Base-by-base conservation (phyloP, 2,113 vertebrate species). In the Myrmecobius fasciatus region DNA sequence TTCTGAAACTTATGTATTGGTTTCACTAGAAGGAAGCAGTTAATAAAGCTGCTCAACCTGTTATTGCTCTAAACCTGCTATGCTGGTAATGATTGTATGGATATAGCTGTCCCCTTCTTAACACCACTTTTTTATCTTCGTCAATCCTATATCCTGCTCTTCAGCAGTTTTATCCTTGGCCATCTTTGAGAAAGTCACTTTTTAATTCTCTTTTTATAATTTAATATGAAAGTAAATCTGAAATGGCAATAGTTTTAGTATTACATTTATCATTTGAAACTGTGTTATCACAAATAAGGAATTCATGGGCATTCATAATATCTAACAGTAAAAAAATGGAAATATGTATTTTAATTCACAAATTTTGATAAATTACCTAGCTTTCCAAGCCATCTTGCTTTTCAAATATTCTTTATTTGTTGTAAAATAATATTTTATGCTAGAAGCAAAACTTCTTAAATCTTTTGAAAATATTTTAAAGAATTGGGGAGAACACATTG, bases 311-410 rank as follows among this genome's bases (percentile, higher is more conserved):
- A 0, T 36, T 25, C 14, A 0, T 0, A 52, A 43, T 67, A 46
- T 20, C 60, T 53, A 8, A 51, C n/a, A 11, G 22, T 49, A 28
- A 83, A 10, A 0, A 25, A 53, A 36, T 7, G 26, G n/a, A 0
- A 8, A 7, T 0, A 24, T 43, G 25, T 60, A 36, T 17, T 3
- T 5, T 8, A 46, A 11, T 0, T 0, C 8, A 51, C 93, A 0
- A 4, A 43, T 28, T 47, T 89, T 7, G 0, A 46, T 22, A 83
- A 91, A 49, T 0, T 26, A 94, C 51, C 83, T 52, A 25, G 43
- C 53, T 7, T 56, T 8, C 51, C 31, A 91, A 56, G 48, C 24
- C 0, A 0, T 2, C 0, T 46, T 75, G 9, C 0, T 36, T 52
- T 31, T 91, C 31, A 47, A 56, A 91, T 83, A 8, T 48, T 93